A percentile compares a stretch with the other conserved stretches of the same genome.
These are phyloP conservation scores for Gasteruption jaculator DNA, from an alignment of 2,888 invertebrate species.

Conservation along the genomic window DNA sequence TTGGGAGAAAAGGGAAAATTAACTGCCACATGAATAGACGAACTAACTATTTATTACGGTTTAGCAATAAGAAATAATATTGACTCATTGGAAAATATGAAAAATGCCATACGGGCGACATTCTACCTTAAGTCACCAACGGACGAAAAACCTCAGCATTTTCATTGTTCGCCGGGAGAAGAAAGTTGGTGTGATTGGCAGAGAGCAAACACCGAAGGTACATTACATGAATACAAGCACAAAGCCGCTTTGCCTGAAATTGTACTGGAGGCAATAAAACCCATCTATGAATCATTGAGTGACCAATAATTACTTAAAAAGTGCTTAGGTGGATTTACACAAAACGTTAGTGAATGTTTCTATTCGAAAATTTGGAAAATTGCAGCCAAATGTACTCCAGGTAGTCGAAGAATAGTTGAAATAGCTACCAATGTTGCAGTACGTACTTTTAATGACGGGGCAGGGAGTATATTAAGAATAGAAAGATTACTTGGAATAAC, in stretches of 20 bases:
- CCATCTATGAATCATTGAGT: not conserved
- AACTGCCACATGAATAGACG: conserved; percentile 10
- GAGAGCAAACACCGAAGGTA: not conserved
- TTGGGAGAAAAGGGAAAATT: conserved; percentile 10
- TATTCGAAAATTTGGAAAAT: conserved; percentile 5
- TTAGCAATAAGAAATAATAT: conserved; percentile 2
- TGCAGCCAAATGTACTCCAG: not conserved
- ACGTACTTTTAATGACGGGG: conserved; percentile 1
- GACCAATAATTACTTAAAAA: not conserved
- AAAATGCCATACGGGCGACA: conserved; percentile 2
- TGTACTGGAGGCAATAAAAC: conserved; percentile 5
- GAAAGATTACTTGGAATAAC: not conserved
- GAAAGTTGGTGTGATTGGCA: conserved; percentile 1
- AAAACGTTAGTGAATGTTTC: conserved; percentile 5
- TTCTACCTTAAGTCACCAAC: conserved; percentile 5
- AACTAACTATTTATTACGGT: conserved; percentile 10
- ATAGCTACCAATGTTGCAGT: not conserved
- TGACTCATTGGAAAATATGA: conserved; percentile 6
- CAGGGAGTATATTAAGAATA: not conserved
- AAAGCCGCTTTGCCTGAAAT: not conserved
- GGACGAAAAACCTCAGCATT: conserved; percentile 4
- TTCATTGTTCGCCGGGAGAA: not conserved
- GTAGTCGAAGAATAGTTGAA: conserved; percentile 1
- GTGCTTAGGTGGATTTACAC: conserved; percentile 5
- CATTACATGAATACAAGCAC: not conserved